These are phyloP conservation scores for Equus przewalskii DNA, from an alignment of 2,113 vertebrate species.

Conservation along the genomic window DNA sequence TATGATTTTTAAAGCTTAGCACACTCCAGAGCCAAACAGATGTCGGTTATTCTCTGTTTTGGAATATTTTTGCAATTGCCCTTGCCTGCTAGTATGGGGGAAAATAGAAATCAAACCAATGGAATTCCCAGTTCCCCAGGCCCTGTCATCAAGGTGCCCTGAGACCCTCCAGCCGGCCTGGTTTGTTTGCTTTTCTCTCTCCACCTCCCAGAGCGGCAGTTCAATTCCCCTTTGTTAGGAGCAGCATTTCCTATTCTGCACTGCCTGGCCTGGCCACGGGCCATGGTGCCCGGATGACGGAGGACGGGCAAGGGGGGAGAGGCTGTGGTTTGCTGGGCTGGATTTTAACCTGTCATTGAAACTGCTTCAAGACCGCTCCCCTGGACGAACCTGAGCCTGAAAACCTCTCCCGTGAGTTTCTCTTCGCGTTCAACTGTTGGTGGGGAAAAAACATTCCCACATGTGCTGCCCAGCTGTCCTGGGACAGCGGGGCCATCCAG, in stretches of 20 bases:
- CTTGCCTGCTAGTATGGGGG: not conserved
- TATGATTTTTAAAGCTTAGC: constrained; percentile 52
- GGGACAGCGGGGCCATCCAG: not conserved
- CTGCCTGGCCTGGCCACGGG: not conserved
- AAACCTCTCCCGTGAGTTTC: not conserved
- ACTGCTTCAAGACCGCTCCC: not conserved
- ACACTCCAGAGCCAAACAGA: constrained; percentile 14
- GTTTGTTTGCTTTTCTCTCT: constrained; percentile 9
- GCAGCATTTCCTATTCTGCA: not conserved
- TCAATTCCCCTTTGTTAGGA: constrained; percentile 35
- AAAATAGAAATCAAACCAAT: not conserved
- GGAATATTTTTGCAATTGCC: not conserved
- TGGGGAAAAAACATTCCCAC: not conserved
- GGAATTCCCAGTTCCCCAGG: not conserved
- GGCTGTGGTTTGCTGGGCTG: not conserved
- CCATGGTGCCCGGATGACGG: not conserved
- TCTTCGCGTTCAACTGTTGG: rapidly evolving
- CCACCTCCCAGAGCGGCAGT: not conserved
- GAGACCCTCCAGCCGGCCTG: not conserved
- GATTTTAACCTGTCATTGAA: not conserved
- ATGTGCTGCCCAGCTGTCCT: rapidly evolving
- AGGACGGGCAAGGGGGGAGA: not conserved
- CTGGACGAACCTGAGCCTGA: not conserved
- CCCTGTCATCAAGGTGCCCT: not conserved
- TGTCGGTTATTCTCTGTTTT: not conserved